Conservation (phyloP, 2,888 invertebrate genomes). For the Tenodera sinensis region DNA sequence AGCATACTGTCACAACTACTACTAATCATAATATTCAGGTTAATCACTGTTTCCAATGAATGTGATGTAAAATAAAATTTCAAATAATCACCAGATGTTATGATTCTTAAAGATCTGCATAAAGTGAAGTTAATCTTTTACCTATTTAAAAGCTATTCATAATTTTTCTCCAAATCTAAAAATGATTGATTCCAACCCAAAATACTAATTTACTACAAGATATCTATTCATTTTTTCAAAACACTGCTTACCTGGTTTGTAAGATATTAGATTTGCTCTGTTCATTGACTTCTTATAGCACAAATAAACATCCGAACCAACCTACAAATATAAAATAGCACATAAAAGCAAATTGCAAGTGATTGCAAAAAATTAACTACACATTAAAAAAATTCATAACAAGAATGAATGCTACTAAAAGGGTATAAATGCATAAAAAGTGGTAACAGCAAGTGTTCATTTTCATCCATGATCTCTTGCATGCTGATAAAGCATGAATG, state of each 20-base stretch:
- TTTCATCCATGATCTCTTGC: background rate
- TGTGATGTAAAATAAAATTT: no score
- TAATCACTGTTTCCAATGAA: no score
- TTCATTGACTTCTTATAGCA: constrained; percentile 99
- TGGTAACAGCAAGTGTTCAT: background rate
- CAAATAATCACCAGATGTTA: no score
- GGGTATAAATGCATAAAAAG: background rate
- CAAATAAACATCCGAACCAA: constrained; percentile 93
- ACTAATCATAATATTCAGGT: no score
- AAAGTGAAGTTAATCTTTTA: no score
- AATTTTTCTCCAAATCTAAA: no score
- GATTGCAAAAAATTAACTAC: background rate
- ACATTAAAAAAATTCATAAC: background rate
- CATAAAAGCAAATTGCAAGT: background rate
- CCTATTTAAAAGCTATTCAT: no score
- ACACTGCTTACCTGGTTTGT: constrained; percentile 70
- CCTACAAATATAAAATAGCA: constrained; percentile 38
- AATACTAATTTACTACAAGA: no score
- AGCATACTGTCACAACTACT: no score
- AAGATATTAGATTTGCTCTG: constrained; percentile 87
- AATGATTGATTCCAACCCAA: no score
- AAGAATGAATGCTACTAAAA: background rate
- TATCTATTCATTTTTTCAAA: background rate
- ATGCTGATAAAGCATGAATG: no score
- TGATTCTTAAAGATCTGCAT: no score